Evolutionary conservation across 2,888 invertebrate species (phyloP).

Genomic region (Malthinus flaveolus): DNA sequence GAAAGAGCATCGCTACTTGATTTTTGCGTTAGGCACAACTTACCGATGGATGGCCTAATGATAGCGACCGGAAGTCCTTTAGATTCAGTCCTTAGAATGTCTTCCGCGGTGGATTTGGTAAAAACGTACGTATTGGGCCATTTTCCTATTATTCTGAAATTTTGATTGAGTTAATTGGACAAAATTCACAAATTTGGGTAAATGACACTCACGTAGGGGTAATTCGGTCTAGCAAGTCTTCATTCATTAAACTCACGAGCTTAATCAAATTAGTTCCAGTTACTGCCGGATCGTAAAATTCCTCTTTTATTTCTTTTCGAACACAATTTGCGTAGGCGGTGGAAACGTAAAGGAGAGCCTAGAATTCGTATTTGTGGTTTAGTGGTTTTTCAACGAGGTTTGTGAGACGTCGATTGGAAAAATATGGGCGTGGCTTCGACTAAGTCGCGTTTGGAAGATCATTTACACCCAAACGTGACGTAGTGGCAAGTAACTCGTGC

Average conservation of each 20-base stretch:
- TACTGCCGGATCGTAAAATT: slow-evolving; percentile 57
- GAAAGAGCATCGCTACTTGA: too few species aligned
- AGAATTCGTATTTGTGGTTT: too few species aligned
- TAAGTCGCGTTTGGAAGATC: too few species aligned
- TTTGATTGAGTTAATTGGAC: too few species aligned
- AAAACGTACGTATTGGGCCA: slow-evolving; percentile 77
- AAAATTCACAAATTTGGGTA: too few species aligned
- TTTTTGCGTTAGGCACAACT: too few species aligned
- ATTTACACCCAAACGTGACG: too few species aligned
- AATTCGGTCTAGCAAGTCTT: slow-evolving; percentile 48
- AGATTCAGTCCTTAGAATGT: slow-evolving; percentile 59
- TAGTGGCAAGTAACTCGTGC: neutral
- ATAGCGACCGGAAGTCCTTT: slow-evolving; percentile 65
- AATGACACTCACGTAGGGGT: slow-evolving; percentile 42
- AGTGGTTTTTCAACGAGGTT: neutral
- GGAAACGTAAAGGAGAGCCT: slow-evolving; percentile 40
- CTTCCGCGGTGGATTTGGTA: slow-evolving; percentile 74
- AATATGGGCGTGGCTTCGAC: too few species aligned
- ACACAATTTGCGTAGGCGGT: slow-evolving; percentile 42
- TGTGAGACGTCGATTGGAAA: too few species aligned
- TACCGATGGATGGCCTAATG: slow-evolving; percentile 68
- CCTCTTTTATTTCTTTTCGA: slow-evolving; percentile 39
- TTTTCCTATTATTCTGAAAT: slow-evolving; percentile 54
- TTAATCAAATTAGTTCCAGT: slow-evolving; percentile 53
- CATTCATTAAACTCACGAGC: slow-evolving; percentile 45